These are phyloP conservation scores for Perizoma flavofasciatum DNA, from an alignment of 2,888 invertebrate genomes.

Conservation along the genomic window DNA sequence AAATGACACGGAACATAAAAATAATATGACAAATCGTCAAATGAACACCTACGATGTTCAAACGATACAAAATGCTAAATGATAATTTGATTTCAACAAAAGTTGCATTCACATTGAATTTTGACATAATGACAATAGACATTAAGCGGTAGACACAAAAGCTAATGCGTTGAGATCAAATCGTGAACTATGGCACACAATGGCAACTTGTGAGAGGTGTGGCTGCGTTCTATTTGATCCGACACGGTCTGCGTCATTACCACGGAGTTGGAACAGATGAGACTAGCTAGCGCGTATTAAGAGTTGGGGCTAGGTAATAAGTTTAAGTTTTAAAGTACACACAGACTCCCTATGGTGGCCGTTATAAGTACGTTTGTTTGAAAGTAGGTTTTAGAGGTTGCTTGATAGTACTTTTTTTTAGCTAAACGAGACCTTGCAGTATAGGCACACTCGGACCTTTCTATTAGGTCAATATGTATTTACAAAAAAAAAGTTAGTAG, in stretches of 20 bases:
- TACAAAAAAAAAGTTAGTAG: too few relatives aligned
- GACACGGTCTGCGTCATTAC: conserved; percentile 62
- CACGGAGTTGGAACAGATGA: conserved; percentile 44
- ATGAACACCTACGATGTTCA: conserved; percentile 14
- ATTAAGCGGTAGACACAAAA: conserved; percentile 56
- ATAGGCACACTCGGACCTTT: too few relatives aligned
- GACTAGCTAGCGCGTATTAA: not conserved
- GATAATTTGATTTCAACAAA: conserved; percentile 38
- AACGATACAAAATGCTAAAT: conserved; percentile 29
- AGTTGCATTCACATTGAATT: conserved; percentile 37
- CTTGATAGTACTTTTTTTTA: too few relatives aligned
- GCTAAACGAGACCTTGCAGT: too few relatives aligned
- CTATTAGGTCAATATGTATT: too few relatives aligned
- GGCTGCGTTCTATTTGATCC: conserved; percentile 48
- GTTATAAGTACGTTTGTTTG: too few relatives aligned
- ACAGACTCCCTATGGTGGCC: too few relatives aligned
- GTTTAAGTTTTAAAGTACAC: too few relatives aligned
- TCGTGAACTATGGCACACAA: conserved; percentile 45
- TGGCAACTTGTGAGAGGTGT: conserved; percentile 50
- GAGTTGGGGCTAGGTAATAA: too few relatives aligned
- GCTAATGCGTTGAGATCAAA: conserved; percentile 58
- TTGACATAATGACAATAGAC: conserved; percentile 55
- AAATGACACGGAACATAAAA: conserved; percentile 17
- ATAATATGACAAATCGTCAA: conserved; percentile 24
- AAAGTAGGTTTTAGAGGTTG: too few relatives aligned